phyloP scores from a whole-genome alignment of 2,888 invertebrate species.

The Platycheirus albimanus region DNA sequence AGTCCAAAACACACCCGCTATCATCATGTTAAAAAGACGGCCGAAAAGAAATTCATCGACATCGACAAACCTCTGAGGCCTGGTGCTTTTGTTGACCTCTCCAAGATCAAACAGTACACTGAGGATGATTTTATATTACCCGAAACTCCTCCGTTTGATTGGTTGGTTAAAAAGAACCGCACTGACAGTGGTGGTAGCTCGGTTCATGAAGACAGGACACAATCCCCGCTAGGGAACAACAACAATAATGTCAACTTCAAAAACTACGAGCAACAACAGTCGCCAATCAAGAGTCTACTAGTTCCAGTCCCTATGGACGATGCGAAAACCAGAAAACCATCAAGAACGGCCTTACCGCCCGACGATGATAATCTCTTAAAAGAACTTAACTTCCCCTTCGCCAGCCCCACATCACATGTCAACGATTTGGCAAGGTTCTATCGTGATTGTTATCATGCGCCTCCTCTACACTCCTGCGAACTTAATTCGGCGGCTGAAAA shows the following conservation, averaged over 20 bases:
- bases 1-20: constrained; percentile 87
- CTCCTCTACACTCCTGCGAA: constrained; percentile 78
- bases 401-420: constrained; percentile 81
- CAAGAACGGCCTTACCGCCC: constrained; percentile 72
- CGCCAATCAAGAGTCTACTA: constrained; percentile 80
- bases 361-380: constrained; percentile 82
- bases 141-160: constrained; percentile 88
- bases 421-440: constrained; percentile 83
- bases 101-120: constrained; percentile 85
- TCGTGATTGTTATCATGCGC: constrained; percentile 82
- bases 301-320: constrained; percentile 76
- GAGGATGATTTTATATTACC: constrained; percentile 85
- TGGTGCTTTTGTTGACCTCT: constrained; percentile 89
- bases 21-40: constrained; percentile 81
- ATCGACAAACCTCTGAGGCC: constrained; percentile 89
- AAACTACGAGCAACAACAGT: constrained; percentile 75
- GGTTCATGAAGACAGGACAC: constrained; percentile 65
- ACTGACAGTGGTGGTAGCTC: constrained; percentile 75
- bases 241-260: constrained; percentile 75
- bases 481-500: constrained; percentile 27
- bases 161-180: constrained; percentile 80
- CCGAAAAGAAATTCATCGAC: constrained; percentile 87
- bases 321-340: constrained; percentile 54
- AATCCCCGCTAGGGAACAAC: constrained; percentile 46
- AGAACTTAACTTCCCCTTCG: constrained; percentile 83